phyloP scores from a whole-genome alignment of 64 coral and sea anemone species.

The Acropora yongei region DNA sequence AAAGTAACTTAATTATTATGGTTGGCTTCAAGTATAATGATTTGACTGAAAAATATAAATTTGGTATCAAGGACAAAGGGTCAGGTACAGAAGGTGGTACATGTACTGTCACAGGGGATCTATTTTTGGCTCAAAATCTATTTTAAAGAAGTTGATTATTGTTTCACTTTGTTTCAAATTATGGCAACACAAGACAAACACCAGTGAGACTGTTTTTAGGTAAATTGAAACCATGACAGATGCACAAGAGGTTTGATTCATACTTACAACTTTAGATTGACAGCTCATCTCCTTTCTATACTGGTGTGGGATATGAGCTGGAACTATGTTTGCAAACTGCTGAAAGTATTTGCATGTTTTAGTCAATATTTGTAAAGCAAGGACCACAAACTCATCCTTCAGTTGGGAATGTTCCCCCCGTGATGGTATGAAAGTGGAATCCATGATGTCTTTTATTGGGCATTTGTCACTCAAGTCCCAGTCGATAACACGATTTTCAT shows the following conservation, averaged over 20 bases:
- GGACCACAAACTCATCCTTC: slow-evolving; percentile 17
- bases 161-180: slow-evolving; percentile 1
- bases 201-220: neutral
- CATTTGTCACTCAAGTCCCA: neutral
- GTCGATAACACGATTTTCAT: slow-evolving; percentile 24
- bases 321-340: neutral
- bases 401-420: slow-evolving; percentile 9
- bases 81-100: neutral
- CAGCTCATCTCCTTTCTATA: slow-evolving; percentile 11
- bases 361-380: slow-evolving; percentile 1
- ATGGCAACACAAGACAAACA: neutral
- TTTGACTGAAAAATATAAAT: slow-evolving; percentile 4
- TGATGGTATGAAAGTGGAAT: slow-evolving; percentile 19
- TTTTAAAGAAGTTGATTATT: neutral
- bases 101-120: neutral
- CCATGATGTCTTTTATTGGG: slow-evolving; percentile 9
- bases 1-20: neutral
- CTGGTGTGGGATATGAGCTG: slow-evolving; percentile 4
- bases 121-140: neutral
- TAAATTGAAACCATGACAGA: neutral
- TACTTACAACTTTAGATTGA: slow-evolving; percentile 45
- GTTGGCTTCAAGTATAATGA: neutral
- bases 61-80: neutral
- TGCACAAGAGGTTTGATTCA: slow-evolving; percentile 16
- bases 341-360: neutral